phyloP scores from a whole-genome alignment of 2,113 vertebrate species.

The Pao palembangensis region DNA sequence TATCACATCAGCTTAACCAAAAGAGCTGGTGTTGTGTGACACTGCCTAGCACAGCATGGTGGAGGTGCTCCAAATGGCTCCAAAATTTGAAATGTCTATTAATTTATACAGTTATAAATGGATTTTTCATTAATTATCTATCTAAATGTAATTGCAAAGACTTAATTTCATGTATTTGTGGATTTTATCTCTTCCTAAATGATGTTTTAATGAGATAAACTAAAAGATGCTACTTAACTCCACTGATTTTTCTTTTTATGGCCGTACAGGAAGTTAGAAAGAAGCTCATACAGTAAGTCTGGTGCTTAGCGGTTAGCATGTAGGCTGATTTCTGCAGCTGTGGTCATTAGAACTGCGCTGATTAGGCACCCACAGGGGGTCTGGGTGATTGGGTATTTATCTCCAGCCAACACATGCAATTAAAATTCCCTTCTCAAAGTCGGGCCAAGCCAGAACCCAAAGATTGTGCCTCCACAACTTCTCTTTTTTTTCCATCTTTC shows the following conservation, averaged over 20 bases:
- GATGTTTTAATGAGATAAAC: slow-evolving; percentile 29
- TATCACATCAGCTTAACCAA: no score
- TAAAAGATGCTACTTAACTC: slow-evolving; percentile 15
- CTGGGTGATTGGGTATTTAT: slow-evolving; percentile 74
- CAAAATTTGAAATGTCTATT: not conserved
- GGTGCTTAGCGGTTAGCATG: slow-evolving; percentile 55
- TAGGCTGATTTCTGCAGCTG: slow-evolving; percentile 54
- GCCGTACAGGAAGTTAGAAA: slow-evolving; percentile 33
- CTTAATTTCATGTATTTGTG: slow-evolving; percentile 35
- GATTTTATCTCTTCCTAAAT: slow-evolving; percentile 25
- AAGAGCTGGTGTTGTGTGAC: not conserved
- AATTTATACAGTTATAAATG: not conserved
- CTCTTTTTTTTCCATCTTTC: slow-evolving; percentile 32
- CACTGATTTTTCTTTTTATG: slow-evolving; percentile 23
- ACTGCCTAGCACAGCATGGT: no score
- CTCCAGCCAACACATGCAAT: slow-evolving; percentile 73
- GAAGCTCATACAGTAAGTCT: slow-evolving; percentile 40
- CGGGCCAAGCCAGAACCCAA: slow-evolving; percentile 47
- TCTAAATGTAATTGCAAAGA: slow-evolving; percentile 20
- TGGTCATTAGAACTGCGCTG: slow-evolving; percentile 69
- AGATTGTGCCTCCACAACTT: slow-evolving; percentile 36
- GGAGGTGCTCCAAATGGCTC: not conserved
- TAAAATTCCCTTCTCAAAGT: slow-evolving; percentile 70
- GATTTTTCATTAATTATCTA: slow-evolving; percentile 9
- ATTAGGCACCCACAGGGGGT: slow-evolving; percentile 65